These are phyloP conservation scores for Metellina segmentata DNA, from an alignment of 2,888 invertebrate genomes.

Conservation along the genomic window DNA sequence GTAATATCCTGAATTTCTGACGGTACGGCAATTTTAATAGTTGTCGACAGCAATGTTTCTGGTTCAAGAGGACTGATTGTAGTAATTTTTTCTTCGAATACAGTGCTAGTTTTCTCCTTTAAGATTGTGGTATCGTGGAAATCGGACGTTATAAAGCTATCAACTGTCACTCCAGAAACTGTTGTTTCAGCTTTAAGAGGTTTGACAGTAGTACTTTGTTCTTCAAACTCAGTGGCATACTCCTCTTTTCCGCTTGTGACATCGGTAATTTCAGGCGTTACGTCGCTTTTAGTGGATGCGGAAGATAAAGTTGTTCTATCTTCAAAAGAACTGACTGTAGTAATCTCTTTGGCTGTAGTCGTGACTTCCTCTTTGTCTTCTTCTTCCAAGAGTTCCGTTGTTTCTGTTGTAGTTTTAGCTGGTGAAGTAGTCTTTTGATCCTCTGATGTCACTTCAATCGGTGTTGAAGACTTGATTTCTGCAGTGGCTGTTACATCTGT, in stretches of 20 bases:
- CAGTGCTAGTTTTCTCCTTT: not conserved
- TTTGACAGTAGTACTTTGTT: slow-evolving; percentile 12
- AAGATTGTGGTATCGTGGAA: too few species aligned
- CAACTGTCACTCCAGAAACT: slow-evolving; percentile 61
- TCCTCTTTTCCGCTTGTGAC: not conserved
- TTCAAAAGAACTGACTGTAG: slow-evolving; percentile 18
- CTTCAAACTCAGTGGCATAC: not conserved
- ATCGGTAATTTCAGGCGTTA: slow-evolving; percentile 3
- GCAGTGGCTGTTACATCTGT: not conserved
- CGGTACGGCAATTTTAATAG: not conserved
- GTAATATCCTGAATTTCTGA: not conserved
- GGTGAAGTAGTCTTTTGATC: not conserved
- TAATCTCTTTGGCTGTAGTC: not conserved
- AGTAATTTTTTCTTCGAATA: not conserved
- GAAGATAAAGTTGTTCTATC: slow-evolving; percentile 18
- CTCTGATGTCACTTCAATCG: not conserved
- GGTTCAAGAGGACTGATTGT: not conserved
- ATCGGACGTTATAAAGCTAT: not conserved
- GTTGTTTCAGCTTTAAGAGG: slow-evolving; percentile 31
- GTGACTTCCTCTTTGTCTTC: not conserved
- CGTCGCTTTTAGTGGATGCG: not conserved
- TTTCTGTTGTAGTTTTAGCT: not conserved
- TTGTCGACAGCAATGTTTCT: not conserved
- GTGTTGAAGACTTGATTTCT: not conserved
- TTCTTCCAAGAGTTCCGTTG: not conserved